Conservation (phyloP, 2,113 vertebrate species). For the Perca fluviatilis region DNA sequence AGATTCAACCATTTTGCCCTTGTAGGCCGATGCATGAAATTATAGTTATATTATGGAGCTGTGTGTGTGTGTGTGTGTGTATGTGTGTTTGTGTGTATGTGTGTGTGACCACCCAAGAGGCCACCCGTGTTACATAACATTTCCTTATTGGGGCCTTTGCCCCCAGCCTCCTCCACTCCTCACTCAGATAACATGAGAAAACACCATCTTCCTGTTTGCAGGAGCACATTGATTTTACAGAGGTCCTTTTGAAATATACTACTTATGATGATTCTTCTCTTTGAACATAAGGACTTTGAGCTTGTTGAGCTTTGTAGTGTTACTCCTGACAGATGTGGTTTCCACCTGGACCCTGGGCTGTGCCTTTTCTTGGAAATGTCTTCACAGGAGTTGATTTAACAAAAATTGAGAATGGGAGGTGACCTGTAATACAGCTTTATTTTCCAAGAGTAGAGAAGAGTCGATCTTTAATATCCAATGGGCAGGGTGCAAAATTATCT, state of each 20-base stretch:
- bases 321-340: conserved; percentile 79
- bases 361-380: conserved; percentile 18
- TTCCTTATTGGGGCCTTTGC: rapidly evolving
- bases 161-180: background rate
- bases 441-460: background rate
- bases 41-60: too few relatives aligned
- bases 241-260: background rate
- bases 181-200: background rate
- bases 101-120: background rate
- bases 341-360: too few relatives aligned
- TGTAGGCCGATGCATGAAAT: too few relatives aligned
- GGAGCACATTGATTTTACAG: background rate
- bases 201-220: background rate
- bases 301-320: conserved; percentile 74
- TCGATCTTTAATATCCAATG: background rate
- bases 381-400: conserved; percentile 59
- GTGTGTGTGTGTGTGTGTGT: too few relatives aligned
- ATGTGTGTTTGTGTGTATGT: too few relatives aligned
- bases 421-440: background rate
- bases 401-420: conserved; percentile 73
- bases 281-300: conserved; percentile 71
- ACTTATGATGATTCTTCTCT: conserved; percentile 73
- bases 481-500: too few relatives aligned
- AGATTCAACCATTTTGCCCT: too few relatives aligned
- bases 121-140: conserved; percentile 29